Conservation (phyloP, 2,113 vertebrate genomes). For the Tinamus guttatus region DNA sequence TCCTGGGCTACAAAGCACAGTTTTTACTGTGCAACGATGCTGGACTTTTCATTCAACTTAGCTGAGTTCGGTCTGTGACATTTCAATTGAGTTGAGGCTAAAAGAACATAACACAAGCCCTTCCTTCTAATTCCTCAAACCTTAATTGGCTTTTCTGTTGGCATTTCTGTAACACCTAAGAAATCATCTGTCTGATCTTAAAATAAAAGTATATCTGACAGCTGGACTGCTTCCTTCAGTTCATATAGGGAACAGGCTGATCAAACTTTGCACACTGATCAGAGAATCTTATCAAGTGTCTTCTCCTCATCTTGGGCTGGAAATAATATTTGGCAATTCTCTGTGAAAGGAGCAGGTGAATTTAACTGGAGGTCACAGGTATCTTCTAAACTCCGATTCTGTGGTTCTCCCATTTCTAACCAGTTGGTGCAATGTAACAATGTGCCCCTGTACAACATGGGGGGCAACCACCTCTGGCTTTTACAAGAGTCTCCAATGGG, state of each 20-base stretch:
- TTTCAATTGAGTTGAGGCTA: not conserved
- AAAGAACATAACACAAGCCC: not conserved
- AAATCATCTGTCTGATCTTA: not conserved
- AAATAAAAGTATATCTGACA: not conserved
- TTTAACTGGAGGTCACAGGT: not conserved
- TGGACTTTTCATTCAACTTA: not conserved
- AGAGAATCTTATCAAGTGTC: not conserved
- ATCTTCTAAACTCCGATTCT: not conserved
- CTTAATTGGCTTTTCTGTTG: not conserved
- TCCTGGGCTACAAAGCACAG: not conserved
- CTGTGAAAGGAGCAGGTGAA: not conserved
- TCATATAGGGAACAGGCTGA: not conserved
- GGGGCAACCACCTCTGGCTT: not conserved
- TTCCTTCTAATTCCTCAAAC: not conserved
- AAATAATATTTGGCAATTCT: not conserved
- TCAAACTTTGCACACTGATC: accelerated
- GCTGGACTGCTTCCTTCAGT: not conserved
- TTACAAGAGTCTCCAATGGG: not conserved
- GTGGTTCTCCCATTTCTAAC: not conserved
- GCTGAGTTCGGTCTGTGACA: not conserved
- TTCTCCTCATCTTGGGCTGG: not conserved
- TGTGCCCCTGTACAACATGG: not conserved
- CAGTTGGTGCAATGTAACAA: not conserved
- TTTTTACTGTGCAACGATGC: accelerated
- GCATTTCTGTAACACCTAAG: not conserved